Evolutionary conservation across 2,888 invertebrate species (phyloP), one percentile per base, ranked within the genome.

Genomic region (Agrotis clavis): DNA sequence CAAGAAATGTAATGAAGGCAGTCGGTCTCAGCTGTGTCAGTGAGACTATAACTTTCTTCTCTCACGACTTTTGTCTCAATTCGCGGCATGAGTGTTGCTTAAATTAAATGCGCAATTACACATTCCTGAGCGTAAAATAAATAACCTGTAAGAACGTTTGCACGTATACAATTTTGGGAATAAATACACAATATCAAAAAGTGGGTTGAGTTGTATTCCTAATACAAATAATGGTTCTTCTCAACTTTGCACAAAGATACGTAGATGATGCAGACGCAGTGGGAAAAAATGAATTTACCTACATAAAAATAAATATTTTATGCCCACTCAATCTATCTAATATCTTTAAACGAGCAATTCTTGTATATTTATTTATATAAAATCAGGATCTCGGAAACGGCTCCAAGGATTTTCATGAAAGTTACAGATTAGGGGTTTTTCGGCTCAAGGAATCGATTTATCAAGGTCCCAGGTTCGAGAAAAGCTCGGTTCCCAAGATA

Each of bases 51-150:
- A 86, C 81, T 86, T 84, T 86, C 83, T 76, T 84, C 84, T 86
- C 84, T 83, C 85, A 84, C 79, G 84, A 83, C 77, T 81, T 73
- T 82, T 77, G 79, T 76, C 75, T 84, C 68, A 77, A 78, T 72
- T 75, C 60, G 72, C 71, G 35, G 65, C 65, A 65, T 65, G 59
- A 71, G 62, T 79, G 73, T 75, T 74, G 63, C 41, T 75, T 54
- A 76, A 71, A 74, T 76, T 77, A 80, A 75, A 54, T 62, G 68
- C 53, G 59, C 60, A 73, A 75, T 57, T 53, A 68, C 30, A 64
- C 66, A 71, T 47, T 56, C 71, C 19, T 51, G 19, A 57, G 54
- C 53, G 48, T 63, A 54, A 60, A 51, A 64, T 56, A 53, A 53
- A 54, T 61, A 19, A 45, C 19, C 19, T 21, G 45, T 30, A 2